Base-by-base conservation (phyloP, 2,888 invertebrate species). In the Pachycephus smyrnensis region DNA sequence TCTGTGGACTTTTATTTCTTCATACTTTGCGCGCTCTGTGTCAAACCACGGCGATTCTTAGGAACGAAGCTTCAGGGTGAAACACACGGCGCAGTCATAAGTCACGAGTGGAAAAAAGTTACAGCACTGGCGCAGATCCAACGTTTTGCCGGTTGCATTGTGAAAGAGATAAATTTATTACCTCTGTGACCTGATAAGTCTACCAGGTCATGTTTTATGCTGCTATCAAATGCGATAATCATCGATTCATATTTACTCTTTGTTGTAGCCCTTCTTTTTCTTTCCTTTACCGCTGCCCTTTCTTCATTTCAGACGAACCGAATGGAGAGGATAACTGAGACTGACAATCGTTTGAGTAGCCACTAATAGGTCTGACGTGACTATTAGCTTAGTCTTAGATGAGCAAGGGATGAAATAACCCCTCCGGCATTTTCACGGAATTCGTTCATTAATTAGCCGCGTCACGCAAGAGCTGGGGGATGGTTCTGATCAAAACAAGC, bases 111-210 rank as follows among this genome's bases (percentile, higher is more conserved):
- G 80, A 83, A 85, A 84, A 85, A 86, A 85, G 84, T 87, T 84
- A 84, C 85, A 79, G 78, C 78, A 82, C 85, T 87, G 87, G 88
- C 87, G 79, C 75, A 12, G 73, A 75, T 86, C 88, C 87, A 88
- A 83, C 78, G 81, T 83, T 82, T 84, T 82, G 84, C 83, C 81
- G 82, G 84, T 84, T 83, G 84, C 85, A 86, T 86, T 85, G 84
- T 84, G 85, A 85, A 82, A 80, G 80, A 84, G 83, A 86, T 86
- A 85, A 87, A 87, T 87, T 88, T 88, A 88, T 86, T 84, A 84
- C 84, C 80, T 80, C 81, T 83, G 84, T 85, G 84, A 85, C 84
- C 86, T 85, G 86, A 88, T 86, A 86, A 87, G 85, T 83, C 85
- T 81, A 80, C 80, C 55, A 75, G 37, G 55, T 77, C 77, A 73